phyloP scores from a whole-genome alignment of 2,888 invertebrate genomes.

The Perizoma flavofasciatum region DNA sequence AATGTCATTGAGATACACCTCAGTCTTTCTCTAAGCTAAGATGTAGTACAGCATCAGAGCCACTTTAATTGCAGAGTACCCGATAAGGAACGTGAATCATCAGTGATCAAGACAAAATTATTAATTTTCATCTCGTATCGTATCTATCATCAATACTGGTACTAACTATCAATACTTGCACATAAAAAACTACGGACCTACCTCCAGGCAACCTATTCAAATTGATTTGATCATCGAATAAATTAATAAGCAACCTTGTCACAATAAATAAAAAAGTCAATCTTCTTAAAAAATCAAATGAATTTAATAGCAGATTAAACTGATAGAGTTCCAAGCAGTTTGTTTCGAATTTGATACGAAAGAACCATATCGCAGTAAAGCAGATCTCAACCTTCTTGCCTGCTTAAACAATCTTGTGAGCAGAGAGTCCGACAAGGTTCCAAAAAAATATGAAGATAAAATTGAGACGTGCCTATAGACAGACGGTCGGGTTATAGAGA shows the following conservation, averaged over 20 bases:
- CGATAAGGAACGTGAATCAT: neutral
- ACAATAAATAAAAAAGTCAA: neutral
- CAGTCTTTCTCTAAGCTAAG: too few relatives aligned
- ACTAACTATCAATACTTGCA: neutral
- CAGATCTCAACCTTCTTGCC: neutral
- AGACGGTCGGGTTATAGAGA: constrained; percentile 28
- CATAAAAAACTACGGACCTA: constrained; percentile 3
- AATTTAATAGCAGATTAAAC: neutral
- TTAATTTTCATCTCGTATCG: neutral
- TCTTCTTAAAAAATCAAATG: neutral
- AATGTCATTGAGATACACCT: too few relatives aligned
- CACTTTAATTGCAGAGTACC: too few relatives aligned
- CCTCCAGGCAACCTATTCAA: constrained; percentile 4
- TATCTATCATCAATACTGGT: constrained; percentile 1
- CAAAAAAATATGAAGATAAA: constrained; percentile 5
- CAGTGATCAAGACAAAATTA: neutral
- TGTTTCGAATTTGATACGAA: neutral
- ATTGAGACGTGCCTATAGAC: constrained; percentile 29
- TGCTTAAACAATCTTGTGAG: neutral
- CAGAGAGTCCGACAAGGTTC: constrained; percentile 7
- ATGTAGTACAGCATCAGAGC: too few relatives aligned
- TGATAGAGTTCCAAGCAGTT: constrained; percentile 1
- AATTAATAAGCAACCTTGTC: neutral
- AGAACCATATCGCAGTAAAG: neutral
- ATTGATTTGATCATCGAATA: neutral